These are phyloP conservation scores for Schizopygopsis pylzovi DNA, from an alignment of 2,797 vertebrate genomes.

Conservation along the genomic window DNA sequence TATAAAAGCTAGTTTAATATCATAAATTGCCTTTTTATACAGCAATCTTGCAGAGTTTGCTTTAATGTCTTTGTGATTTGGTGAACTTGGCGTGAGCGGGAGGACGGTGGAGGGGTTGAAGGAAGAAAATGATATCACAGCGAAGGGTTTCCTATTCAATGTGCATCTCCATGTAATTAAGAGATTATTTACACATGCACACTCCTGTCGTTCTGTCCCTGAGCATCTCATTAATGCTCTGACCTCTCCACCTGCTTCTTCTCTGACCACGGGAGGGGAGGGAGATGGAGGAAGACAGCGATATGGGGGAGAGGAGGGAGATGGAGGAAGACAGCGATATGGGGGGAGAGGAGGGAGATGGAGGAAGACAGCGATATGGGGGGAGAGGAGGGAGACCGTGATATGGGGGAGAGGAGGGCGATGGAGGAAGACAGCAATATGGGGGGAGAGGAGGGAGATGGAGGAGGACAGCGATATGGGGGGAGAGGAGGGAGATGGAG, in stretches of 20 bases:
- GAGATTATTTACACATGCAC: slow-evolving; percentile 94
- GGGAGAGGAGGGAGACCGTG: too few relatives aligned
- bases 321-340: too few relatives aligned
- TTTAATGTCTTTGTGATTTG: slow-evolving; percentile 71
- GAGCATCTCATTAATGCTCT: slow-evolving; percentile 87
- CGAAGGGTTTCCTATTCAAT: slow-evolving; percentile 77
- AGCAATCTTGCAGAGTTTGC: slow-evolving; percentile 71
- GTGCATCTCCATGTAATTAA: slow-evolving; percentile 89
- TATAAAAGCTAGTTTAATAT: slow-evolving; percentile 80
- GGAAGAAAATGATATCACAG: slow-evolving; percentile 75
- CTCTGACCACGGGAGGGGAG: slow-evolving; percentile 66
- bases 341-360: too few relatives aligned
- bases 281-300: slow-evolving; percentile 44
- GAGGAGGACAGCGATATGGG: too few relatives aligned
- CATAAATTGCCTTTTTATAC: slow-evolving; percentile 75
- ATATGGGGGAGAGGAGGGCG: too few relatives aligned
- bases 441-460: too few relatives aligned
- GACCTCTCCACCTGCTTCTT: slow-evolving; percentile 81
- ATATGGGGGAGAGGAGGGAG: slow-evolving; percentile 28
- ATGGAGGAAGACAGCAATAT: too few relatives aligned
- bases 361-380: too few relatives aligned
- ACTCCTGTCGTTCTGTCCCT: slow-evolving; percentile 85
- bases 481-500: too few relatives aligned
- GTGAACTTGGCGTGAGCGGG: slow-evolving; percentile 53
- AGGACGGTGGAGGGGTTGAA: slow-evolving; percentile 1